These are phyloP conservation scores for Mus caroli DNA, from an alignment of 2,797 vertebrate species.

Conservation along the genomic window DNA sequence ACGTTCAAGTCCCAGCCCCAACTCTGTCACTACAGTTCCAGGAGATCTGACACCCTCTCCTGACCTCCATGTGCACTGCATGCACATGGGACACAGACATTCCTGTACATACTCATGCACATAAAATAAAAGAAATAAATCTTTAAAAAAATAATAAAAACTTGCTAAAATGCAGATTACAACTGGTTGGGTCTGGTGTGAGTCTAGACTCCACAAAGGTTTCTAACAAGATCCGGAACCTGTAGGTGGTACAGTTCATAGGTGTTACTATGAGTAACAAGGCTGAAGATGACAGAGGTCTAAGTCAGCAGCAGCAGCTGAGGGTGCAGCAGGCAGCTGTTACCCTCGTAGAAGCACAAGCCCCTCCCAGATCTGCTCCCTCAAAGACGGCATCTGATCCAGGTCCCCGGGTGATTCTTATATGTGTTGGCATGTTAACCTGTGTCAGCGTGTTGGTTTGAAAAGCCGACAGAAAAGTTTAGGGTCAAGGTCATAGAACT, in stretches of 20 bases:
- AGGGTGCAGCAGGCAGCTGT: not conserved
- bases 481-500: not conserved
- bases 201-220: not conserved
- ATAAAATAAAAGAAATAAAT: not conserved
- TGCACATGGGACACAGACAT: not conserved
- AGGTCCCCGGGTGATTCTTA: not conserved
- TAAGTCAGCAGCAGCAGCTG: rapidly evolving
- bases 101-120: not conserved
- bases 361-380: not conserved
- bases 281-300: not conserved
- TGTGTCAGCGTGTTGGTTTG: not conserved
- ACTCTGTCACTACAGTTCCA: not conserved
- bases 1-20: not conserved
- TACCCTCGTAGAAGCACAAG: not conserved
- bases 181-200: not conserved
- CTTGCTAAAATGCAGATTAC: not conserved
- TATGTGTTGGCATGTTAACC: not conserved
- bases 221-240: not conserved
- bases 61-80: not conserved
- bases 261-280: not conserved
- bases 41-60: not conserved
- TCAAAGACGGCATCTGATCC: not conserved
- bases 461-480: not conserved
- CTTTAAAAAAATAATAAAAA: not conserved
- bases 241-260: rapidly evolving